phyloP scores from a whole-genome alignment of 2,888 invertebrate species.

The Idaea aversata region DNA sequence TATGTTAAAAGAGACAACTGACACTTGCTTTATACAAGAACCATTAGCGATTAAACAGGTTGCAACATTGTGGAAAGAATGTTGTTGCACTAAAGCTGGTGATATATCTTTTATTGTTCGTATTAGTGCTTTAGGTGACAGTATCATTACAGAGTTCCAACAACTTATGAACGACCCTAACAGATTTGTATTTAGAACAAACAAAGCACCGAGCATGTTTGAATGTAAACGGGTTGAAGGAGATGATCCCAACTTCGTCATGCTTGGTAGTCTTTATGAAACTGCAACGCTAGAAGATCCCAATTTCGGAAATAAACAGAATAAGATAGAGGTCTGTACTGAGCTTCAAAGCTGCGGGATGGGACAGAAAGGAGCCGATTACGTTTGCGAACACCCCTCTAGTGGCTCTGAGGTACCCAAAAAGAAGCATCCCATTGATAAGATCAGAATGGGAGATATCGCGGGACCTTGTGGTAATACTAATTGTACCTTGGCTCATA shows the following conservation, averaged over 20 bases:
- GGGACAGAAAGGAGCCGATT: slow-evolving; percentile 31
- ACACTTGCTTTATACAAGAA: slow-evolving; percentile 53
- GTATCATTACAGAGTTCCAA: slow-evolving; percentile 70
- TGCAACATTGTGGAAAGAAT: slow-evolving; percentile 50
- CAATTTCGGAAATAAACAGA: slow-evolving; percentile 43
- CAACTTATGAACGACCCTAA: slow-evolving; percentile 64
- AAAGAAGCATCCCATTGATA: slow-evolving; percentile 57
- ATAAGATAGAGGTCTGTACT: slow-evolving; percentile 66
- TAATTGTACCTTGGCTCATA: slow-evolving; percentile 68
- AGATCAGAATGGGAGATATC: slow-evolving; percentile 73
- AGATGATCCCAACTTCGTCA: slow-evolving; percentile 67
- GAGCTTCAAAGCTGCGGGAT: slow-evolving; percentile 61
- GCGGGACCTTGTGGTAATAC: slow-evolving; percentile 70
- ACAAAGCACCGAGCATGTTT: slow-evolving; percentile 71
- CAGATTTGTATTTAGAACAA: slow-evolving; percentile 64
- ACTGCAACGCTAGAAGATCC: slow-evolving; percentile 71
- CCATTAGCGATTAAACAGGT: slow-evolving; percentile 59
- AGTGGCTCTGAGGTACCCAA: slow-evolving; percentile 24
- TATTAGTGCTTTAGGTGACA: slow-evolving; percentile 72
- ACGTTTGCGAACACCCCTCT: slow-evolving; percentile 38
- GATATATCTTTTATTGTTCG: slow-evolving; percentile 69
- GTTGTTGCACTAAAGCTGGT: slow-evolving; percentile 63
- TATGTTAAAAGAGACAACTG: slow-evolving; percentile 66
- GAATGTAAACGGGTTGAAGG: slow-evolving; percentile 64
- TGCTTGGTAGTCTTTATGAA: slow-evolving; percentile 69